Conservation (phyloP, 2,888 invertebrate species). For the Rhorus exstirpatorius region DNA sequence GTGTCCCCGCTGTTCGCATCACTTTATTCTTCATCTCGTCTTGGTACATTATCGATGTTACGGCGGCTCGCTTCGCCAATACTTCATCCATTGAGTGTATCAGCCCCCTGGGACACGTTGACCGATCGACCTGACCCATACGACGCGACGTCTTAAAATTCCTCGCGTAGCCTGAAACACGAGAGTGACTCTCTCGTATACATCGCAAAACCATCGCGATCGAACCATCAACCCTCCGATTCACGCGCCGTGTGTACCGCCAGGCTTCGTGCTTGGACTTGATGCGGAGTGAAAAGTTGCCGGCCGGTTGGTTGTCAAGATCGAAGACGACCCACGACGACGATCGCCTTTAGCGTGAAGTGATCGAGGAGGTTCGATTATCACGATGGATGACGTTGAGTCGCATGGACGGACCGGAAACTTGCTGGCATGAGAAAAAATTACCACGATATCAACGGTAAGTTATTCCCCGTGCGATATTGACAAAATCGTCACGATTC, state of each 20-base stretch:
- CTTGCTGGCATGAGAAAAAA: constrained; percentile 39
- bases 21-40: constrained; percentile 10
- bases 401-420: constrained; percentile 51
- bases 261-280: constrained; percentile 36
- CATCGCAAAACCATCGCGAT: neutral
- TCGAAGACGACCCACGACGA: constrained; percentile 34
- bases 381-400: constrained; percentile 60
- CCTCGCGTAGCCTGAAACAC: constrained; percentile 23
- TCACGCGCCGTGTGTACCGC: neutral
- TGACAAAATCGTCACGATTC: neutral
- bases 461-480: constrained; percentile 29
- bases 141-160: constrained; percentile 42
- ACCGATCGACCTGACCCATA: constrained; percentile 35
- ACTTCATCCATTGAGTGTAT: constrained; percentile 2
- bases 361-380: constrained; percentile 56
- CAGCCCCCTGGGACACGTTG: constrained; percentile 35
- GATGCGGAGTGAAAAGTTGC: constrained; percentile 46
- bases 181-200: neutral
- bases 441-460: constrained; percentile 43
- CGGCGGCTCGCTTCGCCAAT: constrained; percentile 27
- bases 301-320: constrained; percentile 35
- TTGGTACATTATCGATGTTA: constrained; percentile 41
- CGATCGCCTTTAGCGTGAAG: constrained; percentile 27
- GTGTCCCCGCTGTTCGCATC: constrained; percentile 3
- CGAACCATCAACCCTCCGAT: neutral